A percentile compares a stretch with the other conserved stretches of the same genome.
These are phyloP conservation scores for Operophtera brumata DNA, from an alignment of 2,888 invertebrate genomes.

Conservation along the genomic window DNA sequence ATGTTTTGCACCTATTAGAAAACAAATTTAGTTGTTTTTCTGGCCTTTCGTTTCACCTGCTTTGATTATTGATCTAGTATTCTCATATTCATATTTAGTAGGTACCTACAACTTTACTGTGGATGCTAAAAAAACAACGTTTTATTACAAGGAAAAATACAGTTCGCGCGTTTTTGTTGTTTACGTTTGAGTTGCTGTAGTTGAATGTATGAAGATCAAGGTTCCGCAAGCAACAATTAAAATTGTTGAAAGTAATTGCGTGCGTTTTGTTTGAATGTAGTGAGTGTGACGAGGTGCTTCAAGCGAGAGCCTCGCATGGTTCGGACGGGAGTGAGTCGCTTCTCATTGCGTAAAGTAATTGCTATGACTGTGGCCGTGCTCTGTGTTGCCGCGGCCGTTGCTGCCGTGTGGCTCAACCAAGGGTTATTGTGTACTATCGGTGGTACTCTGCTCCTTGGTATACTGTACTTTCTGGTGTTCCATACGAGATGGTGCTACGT, in stretches of 20 bases:
- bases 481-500: slow-evolving; percentile 90
- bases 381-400: slow-evolving; percentile 64
- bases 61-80: too few relatives aligned
- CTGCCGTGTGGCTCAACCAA: slow-evolving; percentile 73
- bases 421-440: slow-evolving; percentile 84
- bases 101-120: too few relatives aligned
- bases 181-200: background rate
- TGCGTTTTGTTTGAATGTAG: slow-evolving; percentile 22
- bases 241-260: slow-evolving; percentile 16
- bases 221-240: slow-evolving; percentile 9
- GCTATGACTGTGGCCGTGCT: slow-evolving; percentile 67
- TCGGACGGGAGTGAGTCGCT: slow-evolving; percentile 66
- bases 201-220: background rate
- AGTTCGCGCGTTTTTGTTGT: background rate
- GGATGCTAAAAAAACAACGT: too few relatives aligned
- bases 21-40: too few relatives aligned
- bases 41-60: too few relatives aligned
- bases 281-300: slow-evolving; percentile 29
- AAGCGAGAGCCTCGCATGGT: slow-evolving; percentile 30
- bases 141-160: background rate
- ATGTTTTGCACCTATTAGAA: too few relatives aligned
- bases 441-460: slow-evolving; percentile 80
- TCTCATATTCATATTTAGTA: too few relatives aligned
- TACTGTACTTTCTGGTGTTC: slow-evolving; percentile 83
- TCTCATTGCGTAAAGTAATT: slow-evolving; percentile 73